A percentile compares a stretch with the other conserved stretches of the same genome.
These are phyloP conservation scores for Typhlichthys eigenmanni DNA, from an alignment of 2,797 vertebrate genomes.

Conservation along the genomic window DNA sequence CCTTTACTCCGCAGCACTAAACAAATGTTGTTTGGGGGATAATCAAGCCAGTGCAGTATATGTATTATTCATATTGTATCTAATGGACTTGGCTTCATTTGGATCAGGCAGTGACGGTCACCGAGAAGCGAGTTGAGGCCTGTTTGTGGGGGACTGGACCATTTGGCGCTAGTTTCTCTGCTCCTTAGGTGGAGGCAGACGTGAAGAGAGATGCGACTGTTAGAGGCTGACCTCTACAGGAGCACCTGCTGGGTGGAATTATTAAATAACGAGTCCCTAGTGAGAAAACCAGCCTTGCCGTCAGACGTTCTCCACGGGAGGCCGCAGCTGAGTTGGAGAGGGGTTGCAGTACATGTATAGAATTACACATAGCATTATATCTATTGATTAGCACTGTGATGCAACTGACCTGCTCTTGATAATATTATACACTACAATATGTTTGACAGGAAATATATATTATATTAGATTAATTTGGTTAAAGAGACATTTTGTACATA, in stretches of 20 bases:
- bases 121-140: constrained; percentile 52
- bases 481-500: background rate
- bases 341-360: constrained; percentile 52
- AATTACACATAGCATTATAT: constrained; percentile 38
- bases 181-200: constrained; percentile 61
- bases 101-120: constrained; percentile 52
- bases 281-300: constrained; percentile 66
- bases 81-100: constrained; percentile 64
- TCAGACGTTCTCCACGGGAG: constrained; percentile 66
- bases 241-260: constrained; percentile 73
- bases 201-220: constrained; percentile 53
- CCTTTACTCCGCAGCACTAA: constrained; percentile 33
- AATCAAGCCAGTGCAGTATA: constrained; percentile 52
- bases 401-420: constrained; percentile 21
- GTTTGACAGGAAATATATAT: background rate
- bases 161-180: constrained; percentile 59
- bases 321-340: constrained; percentile 59
- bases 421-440: constrained; percentile 6
- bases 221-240: constrained; percentile 70
- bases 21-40: constrained; percentile 60
- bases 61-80: constrained; percentile 61
- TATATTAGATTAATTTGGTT: background rate
- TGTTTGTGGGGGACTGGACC: constrained; percentile 40
- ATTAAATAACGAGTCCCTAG: constrained; percentile 74
- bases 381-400: constrained; percentile 33